These are phyloP conservation scores for Serrognathus titanus DNA, from an alignment of 2,888 invertebrate species.

Conservation along the genomic window DNA sequence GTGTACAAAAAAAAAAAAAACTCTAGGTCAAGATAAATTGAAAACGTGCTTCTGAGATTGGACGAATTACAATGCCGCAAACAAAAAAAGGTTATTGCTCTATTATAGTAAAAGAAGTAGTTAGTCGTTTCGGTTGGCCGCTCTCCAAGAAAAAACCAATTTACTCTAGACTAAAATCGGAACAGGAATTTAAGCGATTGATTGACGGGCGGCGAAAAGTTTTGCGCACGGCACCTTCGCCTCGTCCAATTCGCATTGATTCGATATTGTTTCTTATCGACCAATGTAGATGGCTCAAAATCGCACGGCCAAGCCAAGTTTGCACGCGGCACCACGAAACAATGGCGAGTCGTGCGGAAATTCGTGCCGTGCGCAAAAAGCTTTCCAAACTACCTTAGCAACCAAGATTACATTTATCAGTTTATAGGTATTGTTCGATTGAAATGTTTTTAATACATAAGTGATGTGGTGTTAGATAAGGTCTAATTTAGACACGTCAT, in stretches of 20 bases:
- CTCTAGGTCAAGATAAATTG: too few species aligned
- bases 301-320: constrained; percentile 1
- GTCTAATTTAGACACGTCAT: background rate
- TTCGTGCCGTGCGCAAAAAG: constrained; percentile 22
- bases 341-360: constrained; percentile 9
- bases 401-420: constrained; percentile 14
- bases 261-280: constrained; percentile 3
- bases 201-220: too few species aligned
- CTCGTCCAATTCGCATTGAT: background rate
- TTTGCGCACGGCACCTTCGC: constrained; percentile 18
- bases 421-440: background rate
- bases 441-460: background rate
- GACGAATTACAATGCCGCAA: too few species aligned
- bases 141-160: too few species aligned
- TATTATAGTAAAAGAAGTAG: too few species aligned
- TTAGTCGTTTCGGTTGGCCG: too few species aligned
- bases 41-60: too few species aligned
- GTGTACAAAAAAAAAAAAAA: too few species aligned
- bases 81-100: too few species aligned
- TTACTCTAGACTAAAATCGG: too few species aligned
- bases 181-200: too few species aligned
- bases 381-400: constrained; percentile 16
- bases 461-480: constrained; percentile 3
- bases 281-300: constrained; percentile 1
- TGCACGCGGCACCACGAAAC: constrained; percentile 16